A percentile compares a stretch with the other conserved stretches of the same genome.
Evolutionary conservation across 2,888 invertebrate species (phyloP).

Genomic region (Bombyx huttoni): DNA sequence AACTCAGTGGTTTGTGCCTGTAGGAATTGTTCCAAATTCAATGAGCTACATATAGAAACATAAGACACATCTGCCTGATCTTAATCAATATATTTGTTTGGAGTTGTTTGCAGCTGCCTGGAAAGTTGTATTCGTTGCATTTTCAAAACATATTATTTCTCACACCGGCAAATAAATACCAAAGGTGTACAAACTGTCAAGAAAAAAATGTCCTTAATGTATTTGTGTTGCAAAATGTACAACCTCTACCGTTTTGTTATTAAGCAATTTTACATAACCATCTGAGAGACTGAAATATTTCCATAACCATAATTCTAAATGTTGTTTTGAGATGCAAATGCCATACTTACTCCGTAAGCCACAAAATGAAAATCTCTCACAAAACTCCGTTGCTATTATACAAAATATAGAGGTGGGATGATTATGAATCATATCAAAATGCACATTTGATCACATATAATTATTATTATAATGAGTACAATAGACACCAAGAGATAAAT

Average conservation of each 20-base stretch:
- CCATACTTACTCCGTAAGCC: conserved; percentile 79
- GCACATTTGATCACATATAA: neutral
- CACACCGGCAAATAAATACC: neutral
- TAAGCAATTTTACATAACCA: neutral
- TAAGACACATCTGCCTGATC: too few species aligned
- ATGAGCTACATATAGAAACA: too few species aligned
- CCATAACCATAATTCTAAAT: too few species aligned
- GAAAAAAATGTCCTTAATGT: neutral
- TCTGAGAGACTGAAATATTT: neutral
- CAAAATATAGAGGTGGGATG: conserved; percentile 82
- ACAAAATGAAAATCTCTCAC: conserved; percentile 89
- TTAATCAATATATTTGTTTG: too few species aligned
- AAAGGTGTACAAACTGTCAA: neutral
- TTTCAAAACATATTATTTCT: neutral
- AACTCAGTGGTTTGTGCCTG: too few species aligned
- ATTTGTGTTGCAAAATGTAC: neutral
- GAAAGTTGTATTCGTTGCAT: too few species aligned
- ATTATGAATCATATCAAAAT: conserved; percentile 24
- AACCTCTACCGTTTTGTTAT: neutral
- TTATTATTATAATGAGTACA: neutral
- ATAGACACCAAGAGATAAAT: neutral
- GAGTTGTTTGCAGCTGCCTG: too few species aligned
- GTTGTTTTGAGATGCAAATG: neutral
- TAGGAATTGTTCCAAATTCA: too few species aligned
- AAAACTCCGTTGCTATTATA: conserved; percentile 88